These are phyloP conservation scores for Pterocles gutturalis DNA, from an alignment of 2,113 vertebrate genomes.

Conservation along the genomic window DNA sequence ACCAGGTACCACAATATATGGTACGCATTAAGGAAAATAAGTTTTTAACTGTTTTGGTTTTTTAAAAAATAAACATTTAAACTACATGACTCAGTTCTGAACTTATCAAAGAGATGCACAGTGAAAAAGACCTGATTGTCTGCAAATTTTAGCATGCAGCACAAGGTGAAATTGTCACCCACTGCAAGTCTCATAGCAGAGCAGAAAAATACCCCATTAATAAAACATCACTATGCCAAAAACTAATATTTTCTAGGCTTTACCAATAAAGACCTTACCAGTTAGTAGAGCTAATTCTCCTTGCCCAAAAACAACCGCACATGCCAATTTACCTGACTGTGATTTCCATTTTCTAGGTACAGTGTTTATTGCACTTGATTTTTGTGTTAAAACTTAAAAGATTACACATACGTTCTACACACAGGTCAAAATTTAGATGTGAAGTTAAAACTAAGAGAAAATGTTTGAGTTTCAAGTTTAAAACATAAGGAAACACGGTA, in stretches of 20 bases:
- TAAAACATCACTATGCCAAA: not conserved
- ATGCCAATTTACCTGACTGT: not conserved
- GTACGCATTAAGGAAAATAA: not conserved
- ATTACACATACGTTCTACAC: not conserved
- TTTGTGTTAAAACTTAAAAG: not conserved
- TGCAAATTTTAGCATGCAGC: not conserved
- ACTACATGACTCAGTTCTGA: not conserved
- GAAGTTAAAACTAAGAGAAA: not conserved
- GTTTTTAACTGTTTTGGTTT: not conserved
- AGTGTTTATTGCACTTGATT: not conserved
- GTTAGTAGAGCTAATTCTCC: not conserved
- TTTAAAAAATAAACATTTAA: not conserved
- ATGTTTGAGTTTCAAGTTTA: not conserved
- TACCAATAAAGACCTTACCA: not conserved
- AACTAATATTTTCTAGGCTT: not conserved
- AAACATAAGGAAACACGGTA: not conserved
- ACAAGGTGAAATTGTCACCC: not conserved
- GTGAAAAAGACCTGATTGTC: not conserved
- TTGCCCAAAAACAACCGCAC: not conserved
- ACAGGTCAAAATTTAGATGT: not conserved
- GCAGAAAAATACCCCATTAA: not conserved
- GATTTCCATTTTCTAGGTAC: not conserved
- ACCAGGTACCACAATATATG: not conserved
- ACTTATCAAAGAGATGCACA: not conserved
- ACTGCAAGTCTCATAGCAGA: not conserved